Evolutionary conservation across 1,140 invertebrate species (phyloP), one percentile per base, ranked within the genome.

Genomic region (Rhyzopertha dominica): DNA sequence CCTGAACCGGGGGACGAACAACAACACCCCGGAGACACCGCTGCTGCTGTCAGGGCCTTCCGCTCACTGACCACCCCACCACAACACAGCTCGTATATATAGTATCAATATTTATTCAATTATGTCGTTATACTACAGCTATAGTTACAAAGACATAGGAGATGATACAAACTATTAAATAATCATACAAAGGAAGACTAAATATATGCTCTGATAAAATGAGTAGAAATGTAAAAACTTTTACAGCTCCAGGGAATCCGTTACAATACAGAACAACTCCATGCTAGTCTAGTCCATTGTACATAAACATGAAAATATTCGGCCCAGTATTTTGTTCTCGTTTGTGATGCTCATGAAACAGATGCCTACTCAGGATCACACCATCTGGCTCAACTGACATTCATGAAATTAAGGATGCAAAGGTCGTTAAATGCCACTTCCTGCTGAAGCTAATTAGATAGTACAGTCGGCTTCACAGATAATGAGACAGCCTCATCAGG

Each of bases 31-130:
- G 49, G 44, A 39, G 43, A 37, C 46, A 28, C 36, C 32, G 39
- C 47, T 52, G 51, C 54, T 54, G 46, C 51, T 55, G 40, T 51
- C 56, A 59, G 57, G 59, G 59, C 57, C 56, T 61, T 61, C 49
- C 54, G 57, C 49, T 59, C 54, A 54, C 49, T 59, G 56, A 51
- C 49, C 50, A 47, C 43, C 49, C 49, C 53, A 43, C 44, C 56
- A 54, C 45, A 50, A 50, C 54, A 46, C 52, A 50, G 46, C 54
- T 52, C 43, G 36, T 45, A 49, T 26, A 26, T 26, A 47, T 52
- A 44, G 51, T 56, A 53, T 55, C 47, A 55, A 58, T 51, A 45
- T 53, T 58, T 51, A 49, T 52, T 51, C 37, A 54, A 58, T 42
- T 48, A 30, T 44, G 53, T 51, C 51, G 30, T 38, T 43, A 51